A percentile compares a stretch with the other conserved stretches of the same genome.
phyloP scores from a whole-genome alignment of 2,888 invertebrate genomes.

The Drosophila meridiana region DNA sequence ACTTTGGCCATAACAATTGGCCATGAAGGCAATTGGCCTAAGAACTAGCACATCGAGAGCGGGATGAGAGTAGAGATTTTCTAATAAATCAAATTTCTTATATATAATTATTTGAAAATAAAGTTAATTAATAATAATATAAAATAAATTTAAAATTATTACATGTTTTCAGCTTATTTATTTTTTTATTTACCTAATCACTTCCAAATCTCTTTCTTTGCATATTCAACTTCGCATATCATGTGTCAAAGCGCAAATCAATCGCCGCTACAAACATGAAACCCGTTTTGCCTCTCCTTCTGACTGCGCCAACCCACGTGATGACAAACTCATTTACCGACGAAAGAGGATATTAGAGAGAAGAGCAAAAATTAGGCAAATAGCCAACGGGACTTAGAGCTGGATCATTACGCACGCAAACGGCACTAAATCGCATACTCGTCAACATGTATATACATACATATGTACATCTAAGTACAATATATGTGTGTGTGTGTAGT shows the following conservation, averaged over 20 bases:
- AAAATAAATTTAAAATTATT: not conserved
- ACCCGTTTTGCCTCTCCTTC: not conserved
- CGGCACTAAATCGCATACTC: not conserved
- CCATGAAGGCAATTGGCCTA: constrained; percentile 53
- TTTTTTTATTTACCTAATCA: not conserved
- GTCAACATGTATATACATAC: not conserved
- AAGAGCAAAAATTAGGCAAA: not conserved
- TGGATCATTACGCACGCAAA: not conserved
- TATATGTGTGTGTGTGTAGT: not conserved
- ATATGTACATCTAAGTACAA: not conserved
- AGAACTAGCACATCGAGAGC: not conserved
- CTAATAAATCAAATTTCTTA: constrained; percentile 9
- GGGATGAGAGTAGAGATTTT: not conserved
- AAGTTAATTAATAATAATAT: too few species aligned
- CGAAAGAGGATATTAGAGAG: not conserved
- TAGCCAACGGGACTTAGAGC: not conserved
- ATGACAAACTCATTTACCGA: not conserved
- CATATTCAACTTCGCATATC: not conserved
- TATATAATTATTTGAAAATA: not conserved
- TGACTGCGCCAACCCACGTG: not conserved
- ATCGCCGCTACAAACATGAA: not conserved
- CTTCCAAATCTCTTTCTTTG: not conserved
- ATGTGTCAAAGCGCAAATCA: not conserved
- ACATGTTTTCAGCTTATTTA: not conserved
- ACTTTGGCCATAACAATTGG: constrained; percentile 74